Conservation (phyloP, 92 coral and sea anemone genomes). For the Phenganax stokvisi region DNA sequence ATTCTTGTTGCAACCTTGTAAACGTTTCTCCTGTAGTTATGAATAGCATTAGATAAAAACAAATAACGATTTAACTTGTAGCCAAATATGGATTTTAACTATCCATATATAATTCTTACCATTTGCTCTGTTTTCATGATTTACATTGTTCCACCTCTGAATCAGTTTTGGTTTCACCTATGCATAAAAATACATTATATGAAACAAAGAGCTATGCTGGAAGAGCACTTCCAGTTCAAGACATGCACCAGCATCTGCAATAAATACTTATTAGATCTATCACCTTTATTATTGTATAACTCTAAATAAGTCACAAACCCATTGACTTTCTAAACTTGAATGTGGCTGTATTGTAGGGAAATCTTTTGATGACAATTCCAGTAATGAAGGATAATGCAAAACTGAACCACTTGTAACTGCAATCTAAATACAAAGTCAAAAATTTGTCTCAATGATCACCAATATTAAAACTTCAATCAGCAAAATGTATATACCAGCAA, state of each 20-base stretch:
- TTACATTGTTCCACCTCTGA: conserved; percentile 52
- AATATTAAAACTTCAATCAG: too few relatives aligned
- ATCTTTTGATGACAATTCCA: neutral
- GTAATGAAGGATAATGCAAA: conserved; percentile 4
- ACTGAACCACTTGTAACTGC: neutral
- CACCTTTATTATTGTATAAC: neutral
- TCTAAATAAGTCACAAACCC: conserved; percentile 11
- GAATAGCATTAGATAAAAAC: neutral
- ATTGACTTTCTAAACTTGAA: conserved; percentile 9
- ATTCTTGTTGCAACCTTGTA: conserved; percentile 64
- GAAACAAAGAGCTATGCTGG: neutral
- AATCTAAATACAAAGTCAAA: neutral
- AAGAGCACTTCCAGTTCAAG: too few relatives aligned
- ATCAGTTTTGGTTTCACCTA: conserved; percentile 65
- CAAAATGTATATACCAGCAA: too few relatives aligned
- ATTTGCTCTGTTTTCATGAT: conserved; percentile 11
- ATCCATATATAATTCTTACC: neutral
- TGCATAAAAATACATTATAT: neutral
- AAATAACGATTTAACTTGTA: neutral
- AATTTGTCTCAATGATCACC: neutral
- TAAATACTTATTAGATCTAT: too few relatives aligned
- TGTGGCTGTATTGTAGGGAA: neutral
- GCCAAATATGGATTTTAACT: neutral
- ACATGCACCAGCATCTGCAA: too few relatives aligned
- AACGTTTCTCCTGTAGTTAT: conserved; percentile 45